These are phyloP conservation scores for Bicyclus anynana DNA, from an alignment of 1,140 invertebrate species.

Conservation along the genomic window DNA sequence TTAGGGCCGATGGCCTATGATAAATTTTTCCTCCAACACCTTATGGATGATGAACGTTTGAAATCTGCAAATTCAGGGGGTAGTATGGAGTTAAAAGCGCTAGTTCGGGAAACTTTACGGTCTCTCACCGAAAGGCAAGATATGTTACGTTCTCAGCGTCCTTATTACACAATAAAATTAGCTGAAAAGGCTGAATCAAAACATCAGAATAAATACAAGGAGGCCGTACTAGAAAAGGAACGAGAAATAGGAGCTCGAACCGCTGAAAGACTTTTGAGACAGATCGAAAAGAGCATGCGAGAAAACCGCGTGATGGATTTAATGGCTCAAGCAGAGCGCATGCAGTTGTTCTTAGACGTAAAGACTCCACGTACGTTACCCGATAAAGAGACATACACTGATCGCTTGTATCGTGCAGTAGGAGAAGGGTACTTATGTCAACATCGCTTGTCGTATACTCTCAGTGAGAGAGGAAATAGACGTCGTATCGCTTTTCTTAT, in stretches of 20 bases:
- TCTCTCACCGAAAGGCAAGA: constrained; percentile 73
- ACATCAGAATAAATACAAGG: constrained; percentile 65
- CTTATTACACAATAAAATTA: constrained; percentile 77
- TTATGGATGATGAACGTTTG: constrained; percentile 62
- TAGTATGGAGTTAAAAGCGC: constrained; percentile 54
- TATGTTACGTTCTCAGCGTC: constrained; percentile 72
- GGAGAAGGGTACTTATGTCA: constrained; percentile 61
- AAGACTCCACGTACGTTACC: constrained; percentile 60
- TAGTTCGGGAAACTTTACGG: constrained; percentile 66
- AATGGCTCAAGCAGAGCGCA: constrained; percentile 57
- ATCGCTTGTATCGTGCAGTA: constrained; percentile 60
- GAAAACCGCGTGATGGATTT: constrained; percentile 61
- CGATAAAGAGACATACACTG: constrained; percentile 61
- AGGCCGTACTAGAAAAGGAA: constrained; percentile 60
- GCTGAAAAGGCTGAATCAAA: constrained; percentile 72
- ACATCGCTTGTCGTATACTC: constrained; percentile 61
- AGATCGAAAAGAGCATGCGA: constrained; percentile 65
- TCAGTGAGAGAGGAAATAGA: constrained; percentile 63
- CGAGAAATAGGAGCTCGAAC: constrained; percentile 63
- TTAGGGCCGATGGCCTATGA: constrained; percentile 77
- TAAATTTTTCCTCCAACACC: constrained; percentile 73
- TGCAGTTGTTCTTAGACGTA: constrained; percentile 59
- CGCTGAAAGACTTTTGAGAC: constrained; percentile 63
- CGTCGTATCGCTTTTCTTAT: constrained; percentile 65
- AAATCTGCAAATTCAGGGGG: constrained; percentile 71